Evolutionary conservation across 2,888 invertebrate genomes (phyloP).

Genomic region (Yponomeuta plumbellus): DNA sequence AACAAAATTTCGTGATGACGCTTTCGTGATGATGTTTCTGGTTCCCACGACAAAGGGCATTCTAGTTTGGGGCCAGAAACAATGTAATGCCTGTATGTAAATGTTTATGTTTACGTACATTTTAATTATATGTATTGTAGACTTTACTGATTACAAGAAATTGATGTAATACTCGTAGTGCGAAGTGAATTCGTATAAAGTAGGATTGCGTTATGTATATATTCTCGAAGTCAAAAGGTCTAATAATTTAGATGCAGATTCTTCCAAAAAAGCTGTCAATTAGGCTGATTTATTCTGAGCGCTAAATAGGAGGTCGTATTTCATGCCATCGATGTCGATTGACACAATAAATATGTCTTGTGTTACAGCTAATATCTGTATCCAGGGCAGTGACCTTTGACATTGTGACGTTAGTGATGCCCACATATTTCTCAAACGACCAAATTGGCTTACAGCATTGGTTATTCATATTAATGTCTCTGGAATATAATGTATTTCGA

Average conservation of each 20-base stretch:
- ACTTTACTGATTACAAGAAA: too few species aligned
- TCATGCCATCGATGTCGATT: not conserved
- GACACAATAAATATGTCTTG: not conserved
- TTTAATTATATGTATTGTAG: too few species aligned
- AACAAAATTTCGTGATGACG: too few species aligned
- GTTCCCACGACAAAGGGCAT: too few species aligned
- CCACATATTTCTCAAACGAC: slow-evolving; percentile 1
- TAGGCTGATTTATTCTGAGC: not conserved
- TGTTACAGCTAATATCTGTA: not conserved
- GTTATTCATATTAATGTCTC: slow-evolving; percentile 2
- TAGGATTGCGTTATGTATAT: not conserved
- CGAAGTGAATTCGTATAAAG: not conserved
- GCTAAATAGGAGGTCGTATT: not conserved
- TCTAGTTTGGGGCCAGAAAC: too few species aligned
- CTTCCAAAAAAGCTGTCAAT: not conserved
- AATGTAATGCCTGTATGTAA: too few species aligned
- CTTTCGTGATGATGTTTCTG: too few species aligned
- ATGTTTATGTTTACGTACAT: too few species aligned
- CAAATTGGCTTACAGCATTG: not conserved
- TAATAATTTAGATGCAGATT: not conserved
- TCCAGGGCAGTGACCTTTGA: slow-evolving; percentile 14
- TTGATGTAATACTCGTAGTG: not conserved
- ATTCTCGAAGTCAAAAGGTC: not conserved
- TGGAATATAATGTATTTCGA: not conserved
- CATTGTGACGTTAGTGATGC: not conserved